Conservation (phyloP, 2,113 vertebrate genomes). For the Tupaia tana region DNA sequence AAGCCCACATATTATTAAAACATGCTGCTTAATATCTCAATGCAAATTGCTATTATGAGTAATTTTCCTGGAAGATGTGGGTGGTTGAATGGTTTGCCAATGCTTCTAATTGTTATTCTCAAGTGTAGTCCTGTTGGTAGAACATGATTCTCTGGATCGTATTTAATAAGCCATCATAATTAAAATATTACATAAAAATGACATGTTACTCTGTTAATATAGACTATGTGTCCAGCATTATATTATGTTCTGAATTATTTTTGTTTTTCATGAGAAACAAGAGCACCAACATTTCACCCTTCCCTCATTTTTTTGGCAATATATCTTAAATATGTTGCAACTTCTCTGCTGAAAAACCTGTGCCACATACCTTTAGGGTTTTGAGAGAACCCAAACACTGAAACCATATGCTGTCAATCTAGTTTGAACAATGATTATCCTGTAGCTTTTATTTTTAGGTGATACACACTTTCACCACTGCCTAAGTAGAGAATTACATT, state of each 20-base stretch:
- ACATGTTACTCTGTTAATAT: constrained; percentile 47
- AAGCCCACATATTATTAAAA: constrained; percentile 68
- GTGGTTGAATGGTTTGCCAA: constrained; percentile 64
- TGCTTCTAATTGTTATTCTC: constrained; percentile 75
- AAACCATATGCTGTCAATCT: constrained; percentile 45
- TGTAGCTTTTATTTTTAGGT: constrained; percentile 32
- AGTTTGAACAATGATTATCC: constrained; percentile 27
- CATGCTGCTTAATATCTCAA: constrained; percentile 65
- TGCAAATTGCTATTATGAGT: constrained; percentile 70
- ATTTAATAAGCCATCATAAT: constrained; percentile 66
- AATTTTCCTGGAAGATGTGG: constrained; percentile 75
- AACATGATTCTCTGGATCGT: constrained; percentile 76
- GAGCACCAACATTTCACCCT: constrained; percentile 68
- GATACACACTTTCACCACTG: neutral
- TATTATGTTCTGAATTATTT: constrained; percentile 28
- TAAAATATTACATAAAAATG: constrained; percentile 79
- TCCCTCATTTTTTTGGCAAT: constrained; percentile 77
- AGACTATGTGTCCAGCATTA: neutral
- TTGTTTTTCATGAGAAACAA: constrained; percentile 69
- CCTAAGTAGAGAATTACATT: constrained; percentile 37
- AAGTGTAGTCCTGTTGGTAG: constrained; percentile 65
- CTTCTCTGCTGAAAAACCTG: constrained; percentile 73
- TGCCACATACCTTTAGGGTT: constrained; percentile 49
- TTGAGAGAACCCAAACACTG: constrained; percentile 76
- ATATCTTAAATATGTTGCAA: constrained; percentile 64